Evolutionary conservation across 2,888 invertebrate genomes (phyloP), one percentile per base, ranked within the genome.

Genomic region (Brachylomia viminalis): DNA sequence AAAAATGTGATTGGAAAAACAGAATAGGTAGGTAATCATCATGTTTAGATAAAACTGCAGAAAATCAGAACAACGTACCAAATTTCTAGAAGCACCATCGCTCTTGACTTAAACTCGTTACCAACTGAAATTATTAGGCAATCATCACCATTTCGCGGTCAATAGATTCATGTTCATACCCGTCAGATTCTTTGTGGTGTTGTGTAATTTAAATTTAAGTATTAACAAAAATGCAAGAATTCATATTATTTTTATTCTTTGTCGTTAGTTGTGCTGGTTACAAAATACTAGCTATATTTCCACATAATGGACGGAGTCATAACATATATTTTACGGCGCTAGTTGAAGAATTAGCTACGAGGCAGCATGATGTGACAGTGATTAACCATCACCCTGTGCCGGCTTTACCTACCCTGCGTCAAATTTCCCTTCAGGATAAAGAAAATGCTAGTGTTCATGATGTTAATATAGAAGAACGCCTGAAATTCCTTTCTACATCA

Each of bases 371-470:
- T 30, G 90, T 95, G 30, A 93, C 91, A 6, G 91, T 94, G 8
- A 87, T 94, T 8, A 92, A 95, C 70, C 87, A 93, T 47, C 94
- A 94, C 76, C 93, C 95, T 0, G 72, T 81, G 20, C 82, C 91
- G 65, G 91, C 91, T 72, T 90, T 92, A 11, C 87, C 91, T 30
- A 95, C 93, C 83, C 92, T 95, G 65, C 91, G 87, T 15, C 95
- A 96, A 62, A 87, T 95, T 68, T 88, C 93, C 13, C 76, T 89
- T 0, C 86, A 87, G 72, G 84, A 80, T 30, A 72, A 84, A 52
- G 80, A 72, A 59, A 77, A 79, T 38, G 68, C 71, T 8, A 78
- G 75, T 33, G 71, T 79, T 66, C 33, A 79, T 45, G 23, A 82
- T 17, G 82, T 82, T 13, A 69, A 82, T 52, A 65, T 82, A 20